phyloP scores from a whole-genome alignment of 2,888 invertebrate genomes.

The Tholera decimalis region DNA sequence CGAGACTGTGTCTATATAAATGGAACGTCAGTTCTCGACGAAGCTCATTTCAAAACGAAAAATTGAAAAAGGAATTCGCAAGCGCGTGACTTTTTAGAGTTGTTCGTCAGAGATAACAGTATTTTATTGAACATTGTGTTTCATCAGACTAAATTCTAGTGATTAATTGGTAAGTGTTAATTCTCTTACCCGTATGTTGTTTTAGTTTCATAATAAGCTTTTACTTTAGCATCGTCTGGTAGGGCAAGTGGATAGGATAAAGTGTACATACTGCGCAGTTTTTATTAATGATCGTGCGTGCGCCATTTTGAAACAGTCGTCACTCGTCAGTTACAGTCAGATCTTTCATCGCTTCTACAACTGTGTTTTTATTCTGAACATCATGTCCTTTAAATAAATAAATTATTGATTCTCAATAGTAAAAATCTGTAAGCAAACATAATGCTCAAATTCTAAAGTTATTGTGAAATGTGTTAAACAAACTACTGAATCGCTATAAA shows the following conservation, averaged over 20 bases:
- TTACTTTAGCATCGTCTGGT: not conserved
- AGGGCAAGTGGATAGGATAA: slow-evolving; percentile 7
- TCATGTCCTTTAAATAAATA: slow-evolving; percentile 27
- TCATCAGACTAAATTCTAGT: slow-evolving; percentile 72
- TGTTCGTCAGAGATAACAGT: slow-evolving; percentile 68
- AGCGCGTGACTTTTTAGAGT: slow-evolving; percentile 69
- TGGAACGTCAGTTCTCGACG: slow-evolving; percentile 60
- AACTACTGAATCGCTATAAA: too few species aligned
- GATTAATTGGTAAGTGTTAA: slow-evolving; percentile 70
- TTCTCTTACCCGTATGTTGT: slow-evolving; percentile 20
- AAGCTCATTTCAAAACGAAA: slow-evolving; percentile 71
- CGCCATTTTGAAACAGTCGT: slow-evolving; percentile 58
- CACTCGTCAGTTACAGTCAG: slow-evolving; percentile 11
- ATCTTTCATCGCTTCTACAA: slow-evolving; percentile 14
- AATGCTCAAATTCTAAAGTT: slow-evolving; percentile 49
- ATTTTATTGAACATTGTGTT: slow-evolving; percentile 66
- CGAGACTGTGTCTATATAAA: slow-evolving; percentile 70
- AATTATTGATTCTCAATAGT: slow-evolving; percentile 10
- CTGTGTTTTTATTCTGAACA: slow-evolving; percentile 6
- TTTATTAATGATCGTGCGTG: slow-evolving; percentile 32
- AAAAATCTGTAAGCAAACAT: slow-evolving; percentile 4
- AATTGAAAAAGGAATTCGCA: slow-evolving; percentile 70
- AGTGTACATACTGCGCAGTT: slow-evolving; percentile 62
- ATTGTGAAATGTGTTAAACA: too few species aligned
- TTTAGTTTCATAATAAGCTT: not conserved